These are phyloP conservation scores for Leptothorax acervorum DNA, from an alignment of 2,888 invertebrate species.

Conservation along the genomic window DNA sequence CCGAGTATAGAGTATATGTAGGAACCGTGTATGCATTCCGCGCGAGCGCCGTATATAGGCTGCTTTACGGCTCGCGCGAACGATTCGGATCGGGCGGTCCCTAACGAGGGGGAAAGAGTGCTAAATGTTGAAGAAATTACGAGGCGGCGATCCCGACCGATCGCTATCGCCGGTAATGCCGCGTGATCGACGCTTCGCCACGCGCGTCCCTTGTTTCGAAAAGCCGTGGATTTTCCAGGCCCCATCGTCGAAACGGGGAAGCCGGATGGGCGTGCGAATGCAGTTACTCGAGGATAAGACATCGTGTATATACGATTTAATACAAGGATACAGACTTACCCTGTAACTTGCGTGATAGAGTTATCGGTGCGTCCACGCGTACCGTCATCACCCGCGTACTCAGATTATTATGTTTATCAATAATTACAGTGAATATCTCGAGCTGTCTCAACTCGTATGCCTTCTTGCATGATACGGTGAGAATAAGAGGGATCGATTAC, in stretches of 20 bases:
- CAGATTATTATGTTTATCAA: slow-evolving; percentile 46
- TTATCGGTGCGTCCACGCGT: slow-evolving; percentile 40
- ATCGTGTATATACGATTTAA: slow-evolving; percentile 47
- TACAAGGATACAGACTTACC: slow-evolving; percentile 61
- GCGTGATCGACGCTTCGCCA: slow-evolving; percentile 70
- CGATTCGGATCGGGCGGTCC: slow-evolving; percentile 57
- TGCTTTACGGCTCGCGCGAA: slow-evolving; percentile 65
- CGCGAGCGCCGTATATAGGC: slow-evolving; percentile 70
- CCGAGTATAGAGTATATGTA: slow-evolving; percentile 69
- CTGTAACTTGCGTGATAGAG: slow-evolving; percentile 59
- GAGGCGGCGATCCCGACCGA: slow-evolving; percentile 69
- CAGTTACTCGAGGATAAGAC: slow-evolving; percentile 25
- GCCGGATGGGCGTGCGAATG: slow-evolving; percentile 39
- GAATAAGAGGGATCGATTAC: slow-evolving; percentile 40
- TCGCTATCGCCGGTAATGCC: slow-evolving; percentile 69
- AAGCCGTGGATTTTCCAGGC: slow-evolving; percentile 38
- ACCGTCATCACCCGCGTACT: slow-evolving; percentile 31
- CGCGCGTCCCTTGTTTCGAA: slow-evolving; percentile 66
- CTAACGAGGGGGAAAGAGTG: slow-evolving; percentile 68
- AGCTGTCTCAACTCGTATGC: slow-evolving; percentile 15
- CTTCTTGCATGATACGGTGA: not conserved
- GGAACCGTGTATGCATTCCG: slow-evolving; percentile 69
- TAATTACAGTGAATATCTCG: slow-evolving; percentile 39
- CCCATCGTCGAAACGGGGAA: slow-evolving; percentile 30
- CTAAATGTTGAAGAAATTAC: slow-evolving; percentile 77